Evolutionary conservation across 2,797 vertebrate genomes (phyloP).

Genomic region (Arremon aurantiirostris): DNA sequence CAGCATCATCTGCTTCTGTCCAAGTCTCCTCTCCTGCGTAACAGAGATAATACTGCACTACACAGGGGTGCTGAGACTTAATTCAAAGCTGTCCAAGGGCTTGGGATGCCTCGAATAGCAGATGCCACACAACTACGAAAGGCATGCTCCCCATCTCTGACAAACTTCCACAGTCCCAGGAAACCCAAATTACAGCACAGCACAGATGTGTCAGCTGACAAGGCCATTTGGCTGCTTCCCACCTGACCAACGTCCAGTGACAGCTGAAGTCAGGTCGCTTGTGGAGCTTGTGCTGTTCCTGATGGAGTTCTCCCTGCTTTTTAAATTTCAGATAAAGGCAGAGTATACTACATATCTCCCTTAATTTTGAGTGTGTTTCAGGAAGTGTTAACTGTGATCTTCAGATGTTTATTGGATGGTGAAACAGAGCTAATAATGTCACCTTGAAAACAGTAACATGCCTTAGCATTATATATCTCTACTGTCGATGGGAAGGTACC

Average conservation of each 20-base stretch:
- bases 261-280: background rate
- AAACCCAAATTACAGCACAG: background rate
- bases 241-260: rapidly evolving
- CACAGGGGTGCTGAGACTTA: background rate
- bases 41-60: background rate
- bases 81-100: background rate
- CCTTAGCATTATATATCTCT: background rate
- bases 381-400: background rate
- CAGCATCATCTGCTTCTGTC: background rate
- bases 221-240: background rate
- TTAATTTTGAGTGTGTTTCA: background rate
- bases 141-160: background rate
- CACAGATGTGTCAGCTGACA: rapidly evolving
- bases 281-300: background rate
- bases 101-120: rapidly evolving
- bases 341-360: background rate
- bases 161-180: background rate
- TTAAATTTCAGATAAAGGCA: background rate
- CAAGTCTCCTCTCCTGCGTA: background rate
- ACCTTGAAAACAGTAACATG: background rate
- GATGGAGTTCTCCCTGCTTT: background rate
- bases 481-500: background rate
- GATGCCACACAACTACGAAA: rapidly evolving
- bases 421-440: background rate
- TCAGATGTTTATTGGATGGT: background rate